A percentile compares a stretch with the other conserved stretches of the same genome.
Conservation (phyloP, 1,140 invertebrate species). For the Brachystomella parvula region DNA sequence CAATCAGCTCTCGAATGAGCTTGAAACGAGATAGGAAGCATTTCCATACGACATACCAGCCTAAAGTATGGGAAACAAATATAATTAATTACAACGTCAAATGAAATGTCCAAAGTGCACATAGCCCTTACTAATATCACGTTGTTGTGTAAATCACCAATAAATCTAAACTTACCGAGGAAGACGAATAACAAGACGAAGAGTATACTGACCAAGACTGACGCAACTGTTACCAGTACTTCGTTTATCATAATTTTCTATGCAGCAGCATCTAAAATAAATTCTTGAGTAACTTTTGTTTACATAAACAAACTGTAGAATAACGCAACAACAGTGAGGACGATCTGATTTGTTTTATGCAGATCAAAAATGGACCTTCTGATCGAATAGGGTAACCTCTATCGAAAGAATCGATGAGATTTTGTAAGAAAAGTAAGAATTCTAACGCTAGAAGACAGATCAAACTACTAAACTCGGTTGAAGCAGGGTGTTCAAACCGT, state of each 20-base stretch:
- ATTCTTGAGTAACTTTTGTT: neutral
- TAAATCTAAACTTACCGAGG: slow-evolving; percentile 5
- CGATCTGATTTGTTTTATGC: no score
- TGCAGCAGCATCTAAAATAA: neutral
- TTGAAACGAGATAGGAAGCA: slow-evolving; percentile 75
- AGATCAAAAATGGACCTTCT: no score
- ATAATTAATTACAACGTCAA: neutral
- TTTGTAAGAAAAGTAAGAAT: no score
- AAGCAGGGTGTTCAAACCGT: no score
- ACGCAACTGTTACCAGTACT: neutral
- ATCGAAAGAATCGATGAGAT: no score
- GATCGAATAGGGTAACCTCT: no score
- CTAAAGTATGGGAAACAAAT: slow-evolving; percentile 47
- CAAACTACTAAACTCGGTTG: no score
- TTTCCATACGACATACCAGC: slow-evolving; percentile 86
- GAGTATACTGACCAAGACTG: neutral
- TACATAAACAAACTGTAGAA: neutral
- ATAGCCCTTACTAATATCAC: no score
- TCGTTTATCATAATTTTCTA: slow-evolving; percentile 7
- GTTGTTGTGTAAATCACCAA: no score
- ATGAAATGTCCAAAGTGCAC: neutral
- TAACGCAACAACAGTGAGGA: no score
- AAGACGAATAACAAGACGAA: neutral
- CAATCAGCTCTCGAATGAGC: slow-evolving; percentile 74
- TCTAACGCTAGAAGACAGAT: no score